Conservation (phyloP, 2,797 vertebrate species). For the Alauda arvensis region DNA sequence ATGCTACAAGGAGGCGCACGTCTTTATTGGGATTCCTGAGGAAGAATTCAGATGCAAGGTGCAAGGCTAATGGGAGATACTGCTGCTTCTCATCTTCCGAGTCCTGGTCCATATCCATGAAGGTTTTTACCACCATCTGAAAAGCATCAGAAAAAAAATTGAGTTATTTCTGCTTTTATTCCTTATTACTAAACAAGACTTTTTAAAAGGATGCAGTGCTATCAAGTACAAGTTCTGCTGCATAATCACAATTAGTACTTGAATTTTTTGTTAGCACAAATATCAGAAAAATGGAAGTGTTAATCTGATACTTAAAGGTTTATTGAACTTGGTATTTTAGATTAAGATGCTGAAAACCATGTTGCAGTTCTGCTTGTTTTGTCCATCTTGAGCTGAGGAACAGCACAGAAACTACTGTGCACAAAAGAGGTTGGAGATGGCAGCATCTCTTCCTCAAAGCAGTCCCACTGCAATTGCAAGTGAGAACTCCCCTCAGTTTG, state of each 20-base stretch:
- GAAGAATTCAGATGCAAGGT: conserved; percentile 98
- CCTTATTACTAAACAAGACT: not conserved
- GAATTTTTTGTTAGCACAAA: not conserved
- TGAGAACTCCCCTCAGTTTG: not conserved
- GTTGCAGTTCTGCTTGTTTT: not conserved
- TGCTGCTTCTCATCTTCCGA: conserved; percentile 99
- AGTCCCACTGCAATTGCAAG: not conserved
- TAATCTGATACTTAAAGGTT: not conserved
- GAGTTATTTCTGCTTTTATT: not conserved
- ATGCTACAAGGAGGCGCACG: conserved; percentile 95
- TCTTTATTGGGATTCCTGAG: conserved; percentile 99
- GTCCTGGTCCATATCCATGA: conserved; percentile 99
- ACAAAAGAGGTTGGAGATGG: not conserved
- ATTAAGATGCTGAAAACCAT: not conserved
- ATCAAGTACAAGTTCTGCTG: not conserved
- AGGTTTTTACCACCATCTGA: conserved; percentile 98
- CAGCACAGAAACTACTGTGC: not conserved
- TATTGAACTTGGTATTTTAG: not conserved
- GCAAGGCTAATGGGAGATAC: conserved; percentile 94
- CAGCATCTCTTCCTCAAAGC: not conserved
- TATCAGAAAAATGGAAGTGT: not conserved
- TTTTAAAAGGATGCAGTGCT: not conserved
- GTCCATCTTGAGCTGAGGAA: not conserved
- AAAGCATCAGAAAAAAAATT: not conserved
- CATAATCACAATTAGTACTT: not conserved